phyloP scores from a whole-genome alignment of 2,113 vertebrate species.

The Tenebrosternarchus preto region DNA sequence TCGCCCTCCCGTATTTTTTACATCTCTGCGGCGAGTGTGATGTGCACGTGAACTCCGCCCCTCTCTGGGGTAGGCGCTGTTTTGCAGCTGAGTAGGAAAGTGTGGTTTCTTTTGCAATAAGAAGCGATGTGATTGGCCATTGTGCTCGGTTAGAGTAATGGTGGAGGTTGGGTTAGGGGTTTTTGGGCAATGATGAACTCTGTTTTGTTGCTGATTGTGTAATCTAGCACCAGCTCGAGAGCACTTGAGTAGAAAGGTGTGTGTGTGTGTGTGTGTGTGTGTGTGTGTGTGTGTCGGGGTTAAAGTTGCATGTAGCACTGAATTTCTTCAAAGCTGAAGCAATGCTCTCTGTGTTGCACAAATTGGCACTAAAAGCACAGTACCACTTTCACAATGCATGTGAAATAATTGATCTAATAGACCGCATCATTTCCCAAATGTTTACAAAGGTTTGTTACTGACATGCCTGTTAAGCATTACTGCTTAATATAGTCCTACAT shows the following conservation, averaged over 20 bases:
- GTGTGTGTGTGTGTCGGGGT: slow-evolving; percentile 12
- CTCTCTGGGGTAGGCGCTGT: background rate
- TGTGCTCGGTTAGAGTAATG: background rate
- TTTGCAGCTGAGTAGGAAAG: background rate
- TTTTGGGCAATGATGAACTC: background rate
- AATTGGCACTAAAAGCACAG: background rate
- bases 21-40: background rate
- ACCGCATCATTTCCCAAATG: background rate
- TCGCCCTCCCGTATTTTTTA: background rate
- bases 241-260: background rate
- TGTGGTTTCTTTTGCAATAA: background rate
- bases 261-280: background rate
- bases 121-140: background rate
- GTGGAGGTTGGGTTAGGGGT: background rate
- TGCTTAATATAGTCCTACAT: background rate
- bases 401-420: background rate
- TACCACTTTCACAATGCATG: background rate
- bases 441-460: background rate
- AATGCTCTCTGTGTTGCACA: background rate
- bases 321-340: slow-evolving; percentile 27
- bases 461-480: background rate
- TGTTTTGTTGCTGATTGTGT: slow-evolving; percentile 20
- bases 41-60: background rate
- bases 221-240: slow-evolving; percentile 6
- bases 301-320: background rate